These are phyloP conservation scores for Catharus fuscescens DNA, from an alignment of 2,113 vertebrate genomes.

Conservation along the genomic window DNA sequence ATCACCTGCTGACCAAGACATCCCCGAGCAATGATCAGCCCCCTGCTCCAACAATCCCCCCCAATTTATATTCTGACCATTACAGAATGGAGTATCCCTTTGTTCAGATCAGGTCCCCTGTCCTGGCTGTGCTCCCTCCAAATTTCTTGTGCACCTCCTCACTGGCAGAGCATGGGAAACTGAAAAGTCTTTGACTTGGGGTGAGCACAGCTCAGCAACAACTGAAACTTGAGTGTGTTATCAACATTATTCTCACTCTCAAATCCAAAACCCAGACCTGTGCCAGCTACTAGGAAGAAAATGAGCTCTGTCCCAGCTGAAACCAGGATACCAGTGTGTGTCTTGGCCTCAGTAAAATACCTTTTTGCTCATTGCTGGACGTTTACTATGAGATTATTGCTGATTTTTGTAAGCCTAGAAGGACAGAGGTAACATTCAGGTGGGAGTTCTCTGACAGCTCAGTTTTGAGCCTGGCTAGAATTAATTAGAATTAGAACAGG, in stretches of 20 bases:
- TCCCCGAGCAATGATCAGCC: neutral
- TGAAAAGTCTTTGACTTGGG: neutral
- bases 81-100: neutral
- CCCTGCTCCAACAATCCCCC: neutral
- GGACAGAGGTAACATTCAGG: neutral
- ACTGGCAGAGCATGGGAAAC: neutral
- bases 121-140: neutral
- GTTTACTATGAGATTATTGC: neutral
- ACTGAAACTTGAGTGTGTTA: neutral
- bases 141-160: neutral
- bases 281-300: neutral
- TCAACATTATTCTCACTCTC: neutral
- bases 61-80: neutral
- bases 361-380: neutral
- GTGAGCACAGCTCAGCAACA: neutral
- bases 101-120: neutral
- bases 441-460: neutral
- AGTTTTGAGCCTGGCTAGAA: neutral
- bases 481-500: neutral
- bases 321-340: neutral
- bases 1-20: too few relatives aligned
- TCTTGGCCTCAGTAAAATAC: neutral
- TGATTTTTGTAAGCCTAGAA: neutral
- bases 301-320: neutral
- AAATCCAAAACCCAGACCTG: neutral